phyloP scores from a whole-genome alignment of 2,888 invertebrate genomes.

The Dastarcus helophoroides region DNA sequence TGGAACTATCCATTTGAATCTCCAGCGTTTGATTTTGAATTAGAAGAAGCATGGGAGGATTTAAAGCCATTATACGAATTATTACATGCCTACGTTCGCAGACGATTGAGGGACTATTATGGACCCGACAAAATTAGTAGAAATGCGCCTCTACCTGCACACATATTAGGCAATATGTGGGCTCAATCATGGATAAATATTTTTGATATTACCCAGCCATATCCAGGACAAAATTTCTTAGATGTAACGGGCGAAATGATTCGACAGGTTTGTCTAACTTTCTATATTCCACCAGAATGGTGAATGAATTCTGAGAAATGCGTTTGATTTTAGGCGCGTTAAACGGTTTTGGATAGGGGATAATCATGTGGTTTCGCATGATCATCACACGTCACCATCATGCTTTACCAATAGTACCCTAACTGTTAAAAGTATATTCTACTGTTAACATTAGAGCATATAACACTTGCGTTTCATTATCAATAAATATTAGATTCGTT shows the following conservation, averaged over 20 bases:
- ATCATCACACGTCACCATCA: too few relatives aligned
- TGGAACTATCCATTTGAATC: slow-evolving; percentile 85
- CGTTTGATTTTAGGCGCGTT: too few relatives aligned
- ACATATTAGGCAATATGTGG: slow-evolving; percentile 85
- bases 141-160: slow-evolving; percentile 74
- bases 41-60: slow-evolving; percentile 75
- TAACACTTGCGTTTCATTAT: too few relatives aligned
- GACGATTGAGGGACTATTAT: slow-evolving; percentile 70
- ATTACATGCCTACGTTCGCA: slow-evolving; percentile 79
- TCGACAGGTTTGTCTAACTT: slow-evolving; percentile 63
- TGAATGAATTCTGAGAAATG: too few relatives aligned
- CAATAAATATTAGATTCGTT: too few relatives aligned
- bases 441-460: too few relatives aligned
- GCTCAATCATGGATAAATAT: slow-evolving; percentile 79
- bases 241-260: slow-evolving; percentile 78
- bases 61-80: slow-evolving; percentile 78
- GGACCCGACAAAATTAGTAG: slow-evolving; percentile 71
- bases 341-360: too few relatives aligned
- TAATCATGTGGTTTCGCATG: too few relatives aligned
- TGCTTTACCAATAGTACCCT: too few relatives aligned
- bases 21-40: slow-evolving; percentile 59
- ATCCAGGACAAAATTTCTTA: slow-evolving; percentile 65
- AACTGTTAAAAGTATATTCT: too few relatives aligned
- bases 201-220: slow-evolving; percentile 70
- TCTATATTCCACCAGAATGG: too few relatives aligned